Evolutionary conservation across 2,113 vertebrate species (phyloP).

Genomic region (Tapirus terrestris): DNA sequence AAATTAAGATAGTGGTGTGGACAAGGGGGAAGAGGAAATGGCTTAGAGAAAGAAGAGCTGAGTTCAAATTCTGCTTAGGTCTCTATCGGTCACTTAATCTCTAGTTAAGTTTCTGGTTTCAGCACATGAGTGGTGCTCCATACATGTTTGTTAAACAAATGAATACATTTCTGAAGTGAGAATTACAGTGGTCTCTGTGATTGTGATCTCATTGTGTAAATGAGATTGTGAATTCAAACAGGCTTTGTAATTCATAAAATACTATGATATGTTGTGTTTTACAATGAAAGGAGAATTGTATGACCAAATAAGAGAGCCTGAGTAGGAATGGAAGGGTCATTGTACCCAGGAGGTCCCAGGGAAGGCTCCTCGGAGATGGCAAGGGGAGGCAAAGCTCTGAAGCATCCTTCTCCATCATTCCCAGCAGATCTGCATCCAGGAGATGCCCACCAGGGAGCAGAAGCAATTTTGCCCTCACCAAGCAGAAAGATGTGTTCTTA

Average conservation of each 20-base stretch:
- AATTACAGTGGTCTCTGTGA: no score
- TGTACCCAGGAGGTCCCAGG: background rate
- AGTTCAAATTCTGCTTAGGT: background rate
- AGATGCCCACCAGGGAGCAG: background rate
- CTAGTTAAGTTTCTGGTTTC: background rate
- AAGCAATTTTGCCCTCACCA: no score
- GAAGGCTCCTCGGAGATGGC: background rate
- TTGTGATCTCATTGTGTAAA: background rate
- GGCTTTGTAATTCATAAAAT: background rate
- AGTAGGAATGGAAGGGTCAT: fast-evolving
- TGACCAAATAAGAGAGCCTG: background rate
- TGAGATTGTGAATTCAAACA: background rate
- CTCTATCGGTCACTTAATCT: background rate
- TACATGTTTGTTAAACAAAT: background rate
- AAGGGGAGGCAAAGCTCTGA: no score
- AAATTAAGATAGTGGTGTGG: background rate
- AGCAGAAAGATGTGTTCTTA: background rate
- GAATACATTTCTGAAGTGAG: background rate
- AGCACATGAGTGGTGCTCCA: fast-evolving
- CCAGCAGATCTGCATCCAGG: background rate
- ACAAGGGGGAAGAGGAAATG: background rate
- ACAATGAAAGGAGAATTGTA: background rate
- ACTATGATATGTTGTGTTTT: no score
- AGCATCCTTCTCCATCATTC: background rate
- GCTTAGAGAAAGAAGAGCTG: background rate